Conservation (phyloP, 37 sponge, comb jelly and placozoan genomes). For the Beroe ovata region DNA sequence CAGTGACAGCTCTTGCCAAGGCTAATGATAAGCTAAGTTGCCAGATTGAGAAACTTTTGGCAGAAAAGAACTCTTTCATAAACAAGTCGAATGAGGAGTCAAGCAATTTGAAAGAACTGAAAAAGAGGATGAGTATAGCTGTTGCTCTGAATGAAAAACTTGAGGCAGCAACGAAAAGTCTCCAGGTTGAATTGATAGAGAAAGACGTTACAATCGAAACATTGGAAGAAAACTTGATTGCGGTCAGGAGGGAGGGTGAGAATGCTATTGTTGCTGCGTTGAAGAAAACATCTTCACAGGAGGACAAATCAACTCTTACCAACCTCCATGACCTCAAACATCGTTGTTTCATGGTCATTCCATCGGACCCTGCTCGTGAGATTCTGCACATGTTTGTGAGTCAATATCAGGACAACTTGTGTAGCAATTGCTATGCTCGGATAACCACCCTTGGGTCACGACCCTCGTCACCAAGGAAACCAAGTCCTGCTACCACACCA, state of each 20-base stretch:
- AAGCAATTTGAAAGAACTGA: neutral
- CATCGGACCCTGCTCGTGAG: conserved; percentile 52
- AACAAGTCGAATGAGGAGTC: neutral
- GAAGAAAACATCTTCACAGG: neutral
- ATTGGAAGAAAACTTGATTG: conserved; percentile 3
- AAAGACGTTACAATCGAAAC: conserved; percentile 5
- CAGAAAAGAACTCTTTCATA: conserved; percentile 39
- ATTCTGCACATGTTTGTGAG: conserved; percentile 66
- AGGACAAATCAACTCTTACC: neutral
- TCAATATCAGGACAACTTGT: conserved; percentile 48
- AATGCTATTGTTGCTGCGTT: neutral
- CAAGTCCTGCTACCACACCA: neutral
- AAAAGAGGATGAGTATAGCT: neutral
- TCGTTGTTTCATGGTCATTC: conserved; percentile 56
- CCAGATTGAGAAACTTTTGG: conserved; percentile 32
- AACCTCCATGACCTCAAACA: neutral
- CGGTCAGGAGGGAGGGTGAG: neutral
- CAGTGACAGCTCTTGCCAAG: conserved; percentile 47
- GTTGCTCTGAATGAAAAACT: neutral
- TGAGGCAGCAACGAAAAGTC: conserved; percentile 26
- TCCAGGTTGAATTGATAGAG: conserved; percentile 31
- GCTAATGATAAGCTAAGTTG: conserved; percentile 23
- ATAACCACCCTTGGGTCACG: conserved; percentile 58
- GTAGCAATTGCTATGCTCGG: conserved; percentile 63
- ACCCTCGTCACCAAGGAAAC: neutral